Conservation (phyloP, 2,113 vertebrate genomes). For the Taxidea taxus region DNA sequence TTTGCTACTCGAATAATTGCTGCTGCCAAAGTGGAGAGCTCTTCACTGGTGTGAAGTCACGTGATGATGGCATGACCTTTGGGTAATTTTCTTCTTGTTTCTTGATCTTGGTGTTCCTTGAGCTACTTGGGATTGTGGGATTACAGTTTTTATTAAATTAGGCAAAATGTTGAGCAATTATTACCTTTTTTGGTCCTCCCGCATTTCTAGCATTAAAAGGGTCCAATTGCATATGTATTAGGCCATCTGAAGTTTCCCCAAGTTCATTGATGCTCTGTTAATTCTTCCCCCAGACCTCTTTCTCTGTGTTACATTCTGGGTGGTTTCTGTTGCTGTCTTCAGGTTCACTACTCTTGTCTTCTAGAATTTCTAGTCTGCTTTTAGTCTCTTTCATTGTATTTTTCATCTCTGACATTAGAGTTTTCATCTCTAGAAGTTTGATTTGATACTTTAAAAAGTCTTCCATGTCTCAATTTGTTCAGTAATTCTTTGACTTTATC, state of each 20-base stretch:
- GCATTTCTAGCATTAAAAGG: neutral
- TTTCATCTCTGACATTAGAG: neutral
- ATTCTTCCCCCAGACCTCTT: neutral
- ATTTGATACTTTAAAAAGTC: neutral
- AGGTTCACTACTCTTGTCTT: neutral
- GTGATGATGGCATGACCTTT: neutral
- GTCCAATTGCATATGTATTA: neutral
- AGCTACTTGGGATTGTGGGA: neutral
- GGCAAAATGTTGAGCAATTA: neutral
- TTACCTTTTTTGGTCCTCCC: neutral
- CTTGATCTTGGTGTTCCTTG: neutral
- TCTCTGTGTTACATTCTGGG: neutral
- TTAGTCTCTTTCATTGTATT: neutral
- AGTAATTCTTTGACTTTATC: neutral
- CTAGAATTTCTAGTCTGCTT: neutral
- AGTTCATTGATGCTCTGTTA: neutral
- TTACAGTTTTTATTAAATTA: neutral
- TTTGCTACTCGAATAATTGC: neutral
- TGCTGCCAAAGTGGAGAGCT: neutral
- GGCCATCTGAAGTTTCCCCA: neutral
- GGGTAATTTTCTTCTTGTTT: neutral
- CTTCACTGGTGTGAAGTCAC: neutral
- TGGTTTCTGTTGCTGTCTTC: neutral
- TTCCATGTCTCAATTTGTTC: neutral
- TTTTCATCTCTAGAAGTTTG: neutral